A percentile compares a stretch with the other conserved stretches of the same genome.
Evolutionary conservation across 2,797 vertebrate genomes (phyloP).

Genomic region (Gymnoscopelus braueri): DNA sequence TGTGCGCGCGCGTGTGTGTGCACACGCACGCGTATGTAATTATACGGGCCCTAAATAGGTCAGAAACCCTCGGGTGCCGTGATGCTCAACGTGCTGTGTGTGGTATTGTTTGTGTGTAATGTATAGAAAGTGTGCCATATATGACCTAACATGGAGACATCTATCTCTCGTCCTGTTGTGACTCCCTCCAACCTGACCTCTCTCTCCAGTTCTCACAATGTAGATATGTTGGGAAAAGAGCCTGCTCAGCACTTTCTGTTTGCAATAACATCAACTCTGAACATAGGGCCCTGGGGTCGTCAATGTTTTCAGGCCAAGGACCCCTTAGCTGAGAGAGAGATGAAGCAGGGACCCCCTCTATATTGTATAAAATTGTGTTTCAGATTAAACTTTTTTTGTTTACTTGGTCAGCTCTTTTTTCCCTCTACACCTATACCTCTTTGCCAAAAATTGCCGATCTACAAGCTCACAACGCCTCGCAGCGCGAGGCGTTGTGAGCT

Average conservation of each 20-base stretch:
- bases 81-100: conserved; percentile 11
- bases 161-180: conserved; percentile 36
- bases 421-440: no score
- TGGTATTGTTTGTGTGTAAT: conserved; percentile 3
- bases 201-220: conserved; percentile 18
- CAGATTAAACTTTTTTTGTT: no score
- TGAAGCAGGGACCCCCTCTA: no score
- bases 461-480: no score
- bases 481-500: no score
- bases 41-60: conserved; percentile 47
- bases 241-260: not conserved
- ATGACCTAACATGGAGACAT: conserved; percentile 55
- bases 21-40: conserved; percentile 19
- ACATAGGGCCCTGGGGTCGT: not conserved
- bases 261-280: not conserved
- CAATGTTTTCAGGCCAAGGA: no score
- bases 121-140: conserved; percentile 36
- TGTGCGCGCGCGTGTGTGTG: conserved; percentile 6
- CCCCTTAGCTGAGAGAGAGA: no score
- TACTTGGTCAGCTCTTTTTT: no score
- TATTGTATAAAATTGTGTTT: no score
- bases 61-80: conserved; percentile 49
- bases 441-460: no score
- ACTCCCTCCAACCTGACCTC: conserved; percentile 40
- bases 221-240: conserved; percentile 8